phyloP scores from a whole-genome alignment of 2,113 vertebrate species.

The Neodon shergylaensis region DNA sequence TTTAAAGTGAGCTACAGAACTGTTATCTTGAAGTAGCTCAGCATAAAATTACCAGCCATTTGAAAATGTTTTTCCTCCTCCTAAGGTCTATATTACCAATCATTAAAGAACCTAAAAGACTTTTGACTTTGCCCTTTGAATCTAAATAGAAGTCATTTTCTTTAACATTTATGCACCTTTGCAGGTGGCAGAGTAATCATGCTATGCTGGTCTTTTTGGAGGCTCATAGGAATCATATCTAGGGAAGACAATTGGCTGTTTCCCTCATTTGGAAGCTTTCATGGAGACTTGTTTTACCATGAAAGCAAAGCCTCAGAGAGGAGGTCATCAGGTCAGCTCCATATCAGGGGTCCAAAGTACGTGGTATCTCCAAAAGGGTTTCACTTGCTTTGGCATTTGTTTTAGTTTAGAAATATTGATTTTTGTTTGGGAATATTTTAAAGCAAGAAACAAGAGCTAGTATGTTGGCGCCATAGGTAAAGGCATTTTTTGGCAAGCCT shows the following conservation, averaged over 20 bases:
- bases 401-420: background rate
- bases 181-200: background rate
- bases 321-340: background rate
- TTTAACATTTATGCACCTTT: background rate
- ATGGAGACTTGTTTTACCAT: background rate
- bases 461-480: background rate
- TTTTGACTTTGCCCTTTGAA: background rate
- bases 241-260: background rate
- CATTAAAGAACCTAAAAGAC: background rate
- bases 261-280: background rate
- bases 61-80: background rate
- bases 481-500: background rate
- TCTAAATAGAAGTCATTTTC: background rate
- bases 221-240: background rate
- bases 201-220: background rate
- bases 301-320: background rate
- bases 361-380: background rate
- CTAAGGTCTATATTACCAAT: background rate
- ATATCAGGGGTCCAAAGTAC: background rate
- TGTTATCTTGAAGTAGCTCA: slow-evolving; percentile 3
- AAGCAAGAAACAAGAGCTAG: background rate
- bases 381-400: background rate
- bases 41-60: background rate
- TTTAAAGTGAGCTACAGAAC: background rate
- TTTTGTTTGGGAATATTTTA: background rate